These are phyloP conservation scores for Pyrocephalus nanus DNA, from an alignment of 2,797 vertebrate genomes.

Conservation along the genomic window DNA sequence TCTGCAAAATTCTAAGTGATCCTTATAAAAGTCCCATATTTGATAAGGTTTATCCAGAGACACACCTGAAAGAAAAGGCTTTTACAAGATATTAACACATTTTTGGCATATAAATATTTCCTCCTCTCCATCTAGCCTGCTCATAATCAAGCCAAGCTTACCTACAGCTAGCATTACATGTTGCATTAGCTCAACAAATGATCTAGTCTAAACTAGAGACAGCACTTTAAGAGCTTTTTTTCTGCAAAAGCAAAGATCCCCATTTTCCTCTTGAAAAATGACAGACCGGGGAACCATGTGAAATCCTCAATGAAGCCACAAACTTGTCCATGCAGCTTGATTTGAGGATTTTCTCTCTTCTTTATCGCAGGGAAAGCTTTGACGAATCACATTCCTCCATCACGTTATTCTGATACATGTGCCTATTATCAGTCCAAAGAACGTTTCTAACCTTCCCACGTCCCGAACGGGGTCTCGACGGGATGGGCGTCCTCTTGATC, in stretches of 20 bases:
- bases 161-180: conserved; percentile 71
- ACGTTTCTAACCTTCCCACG: conserved; percentile 99
- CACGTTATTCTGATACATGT: conserved; percentile 88
- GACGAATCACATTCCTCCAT: conserved; percentile 85
- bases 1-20: conserved; percentile 90
- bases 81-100: conserved; percentile 89
- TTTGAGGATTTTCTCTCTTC: conserved; percentile 90
- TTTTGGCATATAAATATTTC: conserved; percentile 80
- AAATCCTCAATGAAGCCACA: conserved; percentile 90
- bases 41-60: conserved; percentile 89
- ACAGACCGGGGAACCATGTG: conserved; percentile 80
- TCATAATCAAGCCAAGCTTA: conserved; percentile 74
- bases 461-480: conserved; percentile 91
- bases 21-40: conserved; percentile 90
- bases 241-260: conserved; percentile 79
- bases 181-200: conserved; percentile 64
- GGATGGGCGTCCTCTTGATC: conserved; percentile 92
- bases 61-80: conserved; percentile 94
- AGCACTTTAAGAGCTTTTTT: conserved; percentile 68
- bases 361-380: conserved; percentile 82
- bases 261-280: conserved; percentile 82
- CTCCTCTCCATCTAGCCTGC: conserved; percentile 77
- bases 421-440: conserved; percentile 94
- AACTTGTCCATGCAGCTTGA: conserved; percentile 87
- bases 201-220: conserved; percentile 76